Conservation (phyloP, 1,140 invertebrate genomes). For the Drosophila eugracilis region DNA sequence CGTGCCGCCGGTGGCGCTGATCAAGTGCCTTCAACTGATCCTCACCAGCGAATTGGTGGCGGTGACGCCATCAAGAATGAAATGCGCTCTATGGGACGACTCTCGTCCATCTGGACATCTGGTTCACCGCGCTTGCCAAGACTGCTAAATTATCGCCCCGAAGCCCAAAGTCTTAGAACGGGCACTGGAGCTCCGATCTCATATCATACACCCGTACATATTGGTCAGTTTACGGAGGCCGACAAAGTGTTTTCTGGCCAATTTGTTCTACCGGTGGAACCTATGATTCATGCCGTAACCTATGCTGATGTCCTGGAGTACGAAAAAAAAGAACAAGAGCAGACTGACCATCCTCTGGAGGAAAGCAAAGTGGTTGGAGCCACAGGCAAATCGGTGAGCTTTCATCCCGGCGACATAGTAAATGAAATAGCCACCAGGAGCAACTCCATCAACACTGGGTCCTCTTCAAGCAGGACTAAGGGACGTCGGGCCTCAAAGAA, state of each 20-base stretch:
- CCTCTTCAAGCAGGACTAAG: background rate
- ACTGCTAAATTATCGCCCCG: constrained; percentile 38
- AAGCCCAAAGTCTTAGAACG: constrained; percentile 19
- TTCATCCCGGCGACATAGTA: background rate
- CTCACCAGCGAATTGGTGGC: background rate
- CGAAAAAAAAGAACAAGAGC: background rate
- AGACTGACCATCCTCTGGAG: background rate
- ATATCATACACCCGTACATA: constrained; percentile 46
- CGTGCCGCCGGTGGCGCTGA: constrained; percentile 13
- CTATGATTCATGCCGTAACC: constrained; percentile 37
- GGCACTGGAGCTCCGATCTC: constrained; percentile 28
- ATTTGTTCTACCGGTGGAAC: background rate
- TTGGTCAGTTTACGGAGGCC: background rate
- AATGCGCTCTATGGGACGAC: background rate
- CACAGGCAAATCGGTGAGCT: constrained; percentile 22
- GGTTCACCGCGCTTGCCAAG: background rate
- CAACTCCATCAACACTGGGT: constrained; percentile 1
- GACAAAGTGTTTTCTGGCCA: too few species aligned
- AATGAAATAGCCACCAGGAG: background rate
- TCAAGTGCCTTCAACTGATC: background rate
- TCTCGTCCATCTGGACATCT: background rate
- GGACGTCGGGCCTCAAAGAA: background rate
- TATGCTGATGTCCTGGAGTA: constrained; percentile 34
- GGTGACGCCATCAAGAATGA: background rate
- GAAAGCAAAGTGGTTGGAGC: background rate